A percentile compares a stretch with the other conserved stretches of the same genome.
phyloP scores from a whole-genome alignment of 2,113 vertebrate species.

The Cromileptes altivelis region DNA sequence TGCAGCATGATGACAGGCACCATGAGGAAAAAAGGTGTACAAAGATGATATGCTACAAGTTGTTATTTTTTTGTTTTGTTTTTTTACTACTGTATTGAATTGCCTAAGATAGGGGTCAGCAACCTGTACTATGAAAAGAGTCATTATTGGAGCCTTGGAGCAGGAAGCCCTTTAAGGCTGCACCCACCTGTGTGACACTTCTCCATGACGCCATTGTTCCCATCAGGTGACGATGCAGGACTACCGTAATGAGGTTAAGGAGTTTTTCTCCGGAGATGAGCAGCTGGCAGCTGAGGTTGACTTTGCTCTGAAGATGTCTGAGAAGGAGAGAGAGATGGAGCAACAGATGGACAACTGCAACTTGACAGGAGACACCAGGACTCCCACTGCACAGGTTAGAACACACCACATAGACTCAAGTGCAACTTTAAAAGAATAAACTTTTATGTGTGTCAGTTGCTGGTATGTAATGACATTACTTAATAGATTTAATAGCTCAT shows the following conservation, averaged over 20 bases:
- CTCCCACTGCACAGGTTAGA: slow-evolving; percentile 32
- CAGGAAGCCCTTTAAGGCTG: neutral
- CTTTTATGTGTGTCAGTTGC: too few relatives aligned
- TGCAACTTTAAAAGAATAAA: neutral
- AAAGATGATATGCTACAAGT: too few relatives aligned
- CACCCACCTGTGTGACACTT: neutral
- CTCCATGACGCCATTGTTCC: neutral
- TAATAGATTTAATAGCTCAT: neutral
- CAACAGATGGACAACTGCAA: slow-evolving; percentile 59
- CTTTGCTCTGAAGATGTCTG: slow-evolving; percentile 91
- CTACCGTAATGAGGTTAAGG: slow-evolving; percentile 91
- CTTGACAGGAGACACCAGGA: slow-evolving; percentile 9
- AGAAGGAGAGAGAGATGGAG: slow-evolving; percentile 83
- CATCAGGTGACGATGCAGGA: slow-evolving; percentile 94
- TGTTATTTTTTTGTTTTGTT: too few relatives aligned
- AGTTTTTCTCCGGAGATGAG: slow-evolving; percentile 92
- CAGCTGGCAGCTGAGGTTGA: slow-evolving; percentile 94
- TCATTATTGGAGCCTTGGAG: too few relatives aligned
- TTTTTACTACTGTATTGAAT: neutral
- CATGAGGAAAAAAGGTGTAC: neutral
- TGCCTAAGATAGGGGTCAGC: neutral
- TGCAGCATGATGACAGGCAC: neutral
- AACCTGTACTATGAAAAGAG: too few relatives aligned
- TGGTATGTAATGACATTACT: neutral
- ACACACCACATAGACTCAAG: neutral